phyloP scores from a whole-genome alignment of 2,797 vertebrate species.

The Xyrichtys novacula region DNA sequence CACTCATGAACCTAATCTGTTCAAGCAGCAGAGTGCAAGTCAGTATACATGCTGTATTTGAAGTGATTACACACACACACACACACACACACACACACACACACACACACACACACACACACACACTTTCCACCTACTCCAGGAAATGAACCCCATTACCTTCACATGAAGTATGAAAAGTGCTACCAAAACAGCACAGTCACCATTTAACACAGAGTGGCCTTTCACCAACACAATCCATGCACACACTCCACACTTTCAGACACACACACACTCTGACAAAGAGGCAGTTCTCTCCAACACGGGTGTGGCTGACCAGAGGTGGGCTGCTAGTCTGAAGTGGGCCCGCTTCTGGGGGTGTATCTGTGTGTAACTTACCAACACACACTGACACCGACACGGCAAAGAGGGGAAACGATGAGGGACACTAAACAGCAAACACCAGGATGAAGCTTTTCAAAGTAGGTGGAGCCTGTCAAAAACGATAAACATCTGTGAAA shows the following conservation, averaged over 20 bases:
- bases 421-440: background rate
- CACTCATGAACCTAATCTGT: background rate
- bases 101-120: constrained; percentile 15
- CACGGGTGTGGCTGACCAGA: constrained; percentile 66
- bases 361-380: background rate
- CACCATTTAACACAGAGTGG: constrained; percentile 67
- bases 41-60: background rate
- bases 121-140: constrained; percentile 22
- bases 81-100: constrained; percentile 11
- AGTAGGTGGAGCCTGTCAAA: background rate
- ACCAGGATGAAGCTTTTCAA: background rate
- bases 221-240: constrained; percentile 56
- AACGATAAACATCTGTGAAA: background rate
- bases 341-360: constrained; percentile 28
- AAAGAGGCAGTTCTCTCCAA: constrained; percentile 73
- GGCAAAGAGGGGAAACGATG: background rate
- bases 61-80: constrained; percentile 14
- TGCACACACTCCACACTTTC: constrained; percentile 29
- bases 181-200: constrained; percentile 51
- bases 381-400: constrained; percentile 4
- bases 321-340: constrained; percentile 53
- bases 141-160: constrained; percentile 75
- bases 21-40: background rate
- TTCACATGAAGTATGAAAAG: constrained; percentile 62
- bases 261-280: constrained; percentile 42